Evolutionary conservation across 2,888 invertebrate genomes (phyloP).

Genomic region (Cheilosia impressa): DNA sequence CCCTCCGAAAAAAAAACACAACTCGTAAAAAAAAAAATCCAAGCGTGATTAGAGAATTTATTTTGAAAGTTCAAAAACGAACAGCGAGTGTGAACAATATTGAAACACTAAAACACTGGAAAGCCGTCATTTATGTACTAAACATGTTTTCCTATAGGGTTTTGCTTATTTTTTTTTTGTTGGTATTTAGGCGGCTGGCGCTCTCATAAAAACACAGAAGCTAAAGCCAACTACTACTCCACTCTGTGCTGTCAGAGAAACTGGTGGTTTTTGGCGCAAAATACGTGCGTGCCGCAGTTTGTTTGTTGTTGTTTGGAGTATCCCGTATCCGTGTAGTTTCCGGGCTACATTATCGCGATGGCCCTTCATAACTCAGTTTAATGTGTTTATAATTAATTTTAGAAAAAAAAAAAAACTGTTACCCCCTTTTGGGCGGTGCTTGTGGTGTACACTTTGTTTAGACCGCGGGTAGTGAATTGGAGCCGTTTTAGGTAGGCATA

Average conservation of each 20-base stretch:
- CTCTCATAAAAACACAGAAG: neutral
- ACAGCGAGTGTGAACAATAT: neutral
- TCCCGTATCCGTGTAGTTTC: constrained; percentile 6
- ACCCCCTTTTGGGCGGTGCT: constrained; percentile 10
- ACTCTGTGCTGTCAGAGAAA: neutral
- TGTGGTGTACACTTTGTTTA: constrained; percentile 15
- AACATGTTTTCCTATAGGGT: neutral
- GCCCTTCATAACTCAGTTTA: constrained; percentile 39
- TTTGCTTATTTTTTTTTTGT: constrained; percentile 3
- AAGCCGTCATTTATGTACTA: constrained; percentile 24
- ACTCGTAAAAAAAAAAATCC: constrained; percentile 21
- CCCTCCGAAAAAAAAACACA: constrained; percentile 7
- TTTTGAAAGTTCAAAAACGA: constrained; percentile 20
- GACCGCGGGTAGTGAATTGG: neutral
- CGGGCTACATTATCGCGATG: constrained; percentile 16
- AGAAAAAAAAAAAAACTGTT: neutral
- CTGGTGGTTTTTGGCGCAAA: constrained; percentile 4
- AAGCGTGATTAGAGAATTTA: constrained; percentile 37
- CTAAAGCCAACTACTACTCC: too few relatives aligned
- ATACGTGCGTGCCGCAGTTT: neutral
- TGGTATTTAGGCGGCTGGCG: neutral
- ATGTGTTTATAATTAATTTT: constrained; percentile 47
- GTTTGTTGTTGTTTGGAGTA: constrained; percentile 23
- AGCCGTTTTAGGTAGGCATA: neutral
- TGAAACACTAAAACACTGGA: constrained; percentile 2